Conservation (phyloP, 2,888 invertebrate species). For the Saturnia pavonia region DNA sequence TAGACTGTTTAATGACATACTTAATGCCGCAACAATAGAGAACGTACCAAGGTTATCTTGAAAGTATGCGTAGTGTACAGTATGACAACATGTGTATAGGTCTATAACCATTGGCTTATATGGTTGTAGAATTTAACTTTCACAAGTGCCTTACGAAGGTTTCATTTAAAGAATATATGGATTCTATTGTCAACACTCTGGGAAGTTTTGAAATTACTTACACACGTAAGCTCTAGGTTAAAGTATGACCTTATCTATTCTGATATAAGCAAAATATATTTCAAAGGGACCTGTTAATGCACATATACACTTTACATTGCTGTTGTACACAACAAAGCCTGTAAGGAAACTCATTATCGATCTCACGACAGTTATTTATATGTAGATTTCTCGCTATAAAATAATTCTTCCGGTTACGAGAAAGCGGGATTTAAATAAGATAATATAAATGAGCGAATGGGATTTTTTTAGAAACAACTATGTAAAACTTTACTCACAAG, state of each 20-base stretch:
- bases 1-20: constrained; percentile 19
- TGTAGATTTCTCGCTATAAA: too few relatives aligned
- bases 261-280: not conserved
- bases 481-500: too few relatives aligned
- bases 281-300: not conserved
- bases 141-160: not conserved
- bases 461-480: too few relatives aligned
- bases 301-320: too few relatives aligned
- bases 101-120: not conserved
- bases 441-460: too few relatives aligned
- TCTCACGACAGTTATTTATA: too few relatives aligned
- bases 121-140: not conserved
- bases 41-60: constrained; percentile 3
- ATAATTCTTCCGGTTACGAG: too few relatives aligned
- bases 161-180: not conserved
- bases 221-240: not conserved
- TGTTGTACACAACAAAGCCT: too few relatives aligned
- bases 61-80: constrained; percentile 7
- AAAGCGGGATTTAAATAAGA: too few relatives aligned
- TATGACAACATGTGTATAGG: not conserved
- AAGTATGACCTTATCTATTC: not conserved
- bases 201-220: not conserved
- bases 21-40: constrained; percentile 24
- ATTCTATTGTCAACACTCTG: not conserved
- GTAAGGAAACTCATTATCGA: too few relatives aligned